Conservation (phyloP, 2,113 vertebrate species). For the Stomatorhinus ivindoensis region DNA sequence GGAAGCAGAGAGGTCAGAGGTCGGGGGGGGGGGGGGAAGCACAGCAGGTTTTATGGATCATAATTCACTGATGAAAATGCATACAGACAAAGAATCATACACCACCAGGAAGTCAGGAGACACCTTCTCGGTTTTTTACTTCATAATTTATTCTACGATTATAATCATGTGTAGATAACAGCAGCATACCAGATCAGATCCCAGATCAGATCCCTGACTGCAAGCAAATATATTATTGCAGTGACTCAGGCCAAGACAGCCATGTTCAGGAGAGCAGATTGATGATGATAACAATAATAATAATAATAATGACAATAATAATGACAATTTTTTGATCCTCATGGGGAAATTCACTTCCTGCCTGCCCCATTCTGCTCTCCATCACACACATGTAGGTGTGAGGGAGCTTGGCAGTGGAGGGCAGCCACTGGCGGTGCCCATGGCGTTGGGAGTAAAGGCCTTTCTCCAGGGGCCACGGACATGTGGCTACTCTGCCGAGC, state of each 20-base stretch:
- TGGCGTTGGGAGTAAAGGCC: neutral
- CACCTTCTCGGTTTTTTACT: neutral
- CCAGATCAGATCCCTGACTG: neutral
- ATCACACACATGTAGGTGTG: neutral
- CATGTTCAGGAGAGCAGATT: neutral
- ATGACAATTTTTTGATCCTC: neutral
- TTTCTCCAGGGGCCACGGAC: neutral
- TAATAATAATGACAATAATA: neutral
- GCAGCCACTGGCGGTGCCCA: neutral
- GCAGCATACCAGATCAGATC: neutral
- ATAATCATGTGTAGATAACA: neutral
- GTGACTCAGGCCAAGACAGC: neutral
- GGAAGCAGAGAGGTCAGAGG: slow-evolving; percentile 18
- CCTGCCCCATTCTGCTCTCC: neutral
- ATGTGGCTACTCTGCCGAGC: neutral
- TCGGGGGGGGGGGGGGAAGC: neutral
- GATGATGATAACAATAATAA: neutral
- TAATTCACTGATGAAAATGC: neutral
- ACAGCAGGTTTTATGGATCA: neutral
- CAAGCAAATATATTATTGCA: neutral
- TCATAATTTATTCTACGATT: neutral
- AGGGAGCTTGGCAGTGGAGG: neutral
- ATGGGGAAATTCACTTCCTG: neutral
- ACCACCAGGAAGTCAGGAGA: neutral
- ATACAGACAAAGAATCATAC: neutral